Evolutionary conservation across 2,797 vertebrate genomes (phyloP), one percentile per base, ranked within the genome.

Genomic region (Anas flavirostris): DNA sequence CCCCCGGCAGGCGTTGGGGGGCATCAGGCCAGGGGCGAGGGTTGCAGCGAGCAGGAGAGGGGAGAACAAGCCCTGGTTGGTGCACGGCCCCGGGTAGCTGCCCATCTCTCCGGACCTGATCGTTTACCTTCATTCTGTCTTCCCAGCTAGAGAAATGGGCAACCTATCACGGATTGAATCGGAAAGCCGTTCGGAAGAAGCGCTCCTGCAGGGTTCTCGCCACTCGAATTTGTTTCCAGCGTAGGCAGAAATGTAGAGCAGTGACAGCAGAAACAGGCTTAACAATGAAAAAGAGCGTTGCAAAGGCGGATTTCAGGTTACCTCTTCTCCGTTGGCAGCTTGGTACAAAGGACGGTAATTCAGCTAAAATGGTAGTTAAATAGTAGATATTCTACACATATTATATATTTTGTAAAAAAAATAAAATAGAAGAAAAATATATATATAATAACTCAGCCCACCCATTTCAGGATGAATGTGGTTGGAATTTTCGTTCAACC

Each of bases 391-490:
- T 95, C 94, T 95, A 95, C 92, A 95, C 92, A 96, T 95, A 94
- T 91, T 95, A 87, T 96, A 96, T 97, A 95, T 96, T 96, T 96
- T 96, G 94, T 96, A 96, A 93, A 96, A 96, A 95, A 75, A 91
- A 93, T 31, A 86, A 95, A 94, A 93, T 77, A 91, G 82, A 96
- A 96, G 64, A 87, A 95, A 94, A 89, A 89, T 92, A 90, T 91
- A 76, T 92, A 53, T 89, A 56, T 64, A 48, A 73, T 95, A 79
- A 94, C 88, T 82, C 94, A 95, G 92, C 94, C 93, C 76, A 17
- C 94, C 91, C 92, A 44, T 92, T 90, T 93, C 91, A 86, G 92
- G 94, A 95, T 88, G 85, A 95, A 90, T 67, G 92, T 72, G 93
- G 94, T 93, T 95, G 96, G 95, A 96, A 80, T 94, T 95, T 92